phyloP scores from a whole-genome alignment of 2,888 invertebrate species.

The Mylabris sibirica region DNA sequence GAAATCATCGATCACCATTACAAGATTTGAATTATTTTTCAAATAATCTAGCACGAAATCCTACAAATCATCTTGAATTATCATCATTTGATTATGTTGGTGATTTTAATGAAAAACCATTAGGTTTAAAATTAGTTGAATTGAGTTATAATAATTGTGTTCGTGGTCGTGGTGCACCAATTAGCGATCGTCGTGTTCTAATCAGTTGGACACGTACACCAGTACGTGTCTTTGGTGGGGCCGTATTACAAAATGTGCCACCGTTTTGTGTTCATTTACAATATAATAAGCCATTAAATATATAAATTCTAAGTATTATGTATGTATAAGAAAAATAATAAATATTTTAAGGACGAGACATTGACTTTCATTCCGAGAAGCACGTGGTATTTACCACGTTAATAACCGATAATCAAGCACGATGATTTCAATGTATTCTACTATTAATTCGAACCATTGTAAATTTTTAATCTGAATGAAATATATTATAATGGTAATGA shows the following conservation, averaged over 20 bases:
- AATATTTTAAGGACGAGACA: not conserved
- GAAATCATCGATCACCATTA: constrained; percentile 16
- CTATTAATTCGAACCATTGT: too few species aligned
- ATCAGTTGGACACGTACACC: constrained; percentile 74
- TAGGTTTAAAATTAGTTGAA: constrained; percentile 62
- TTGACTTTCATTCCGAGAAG: not conserved
- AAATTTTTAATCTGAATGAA: too few species aligned
- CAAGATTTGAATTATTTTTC: constrained; percentile 24
- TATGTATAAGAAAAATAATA: not conserved
- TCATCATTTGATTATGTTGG: constrained; percentile 29
- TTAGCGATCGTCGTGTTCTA: constrained; percentile 62
- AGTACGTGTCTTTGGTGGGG: constrained; percentile 73
- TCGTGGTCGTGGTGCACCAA: constrained; percentile 63
- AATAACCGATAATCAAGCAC: too few species aligned
- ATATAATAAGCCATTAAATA: constrained; percentile 8
- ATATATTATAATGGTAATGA: too few species aligned
- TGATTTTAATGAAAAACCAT: constrained; percentile 48
- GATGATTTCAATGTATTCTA: too few species aligned
- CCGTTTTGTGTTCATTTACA: constrained; percentile 62
- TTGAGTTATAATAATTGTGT: constrained; percentile 61
- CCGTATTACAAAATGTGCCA: constrained; percentile 66
- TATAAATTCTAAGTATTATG: not conserved
- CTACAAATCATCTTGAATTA: constrained; percentile 20
- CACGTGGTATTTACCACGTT: too few species aligned
- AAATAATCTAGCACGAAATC: constrained; percentile 30